Conservation (phyloP, 30 jellyfish, hydroid and myxozoan species). For the Aurelia coerulea region DNA sequence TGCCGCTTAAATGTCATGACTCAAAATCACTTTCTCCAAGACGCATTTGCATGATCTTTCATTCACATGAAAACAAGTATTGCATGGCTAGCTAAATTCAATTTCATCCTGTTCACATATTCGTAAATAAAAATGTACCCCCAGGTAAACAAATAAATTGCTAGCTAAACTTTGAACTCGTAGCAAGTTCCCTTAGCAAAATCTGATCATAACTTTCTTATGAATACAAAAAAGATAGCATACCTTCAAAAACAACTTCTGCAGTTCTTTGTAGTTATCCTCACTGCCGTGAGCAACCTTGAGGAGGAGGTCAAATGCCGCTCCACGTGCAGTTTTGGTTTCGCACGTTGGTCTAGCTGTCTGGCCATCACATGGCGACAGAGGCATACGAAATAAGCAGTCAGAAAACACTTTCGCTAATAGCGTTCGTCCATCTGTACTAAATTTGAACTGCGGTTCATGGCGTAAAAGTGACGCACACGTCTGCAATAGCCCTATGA, state of each 20-base stretch:
- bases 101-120: too few relatives aligned
- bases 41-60: too few relatives aligned
- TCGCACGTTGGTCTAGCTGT: slow-evolving; percentile 74
- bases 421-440: slow-evolving; percentile 64
- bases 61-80: too few relatives aligned
- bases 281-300: slow-evolving; percentile 88
- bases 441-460: slow-evolving; percentile 75
- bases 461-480: slow-evolving; percentile 93
- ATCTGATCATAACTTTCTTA: too few relatives aligned
- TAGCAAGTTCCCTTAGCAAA: too few relatives aligned
- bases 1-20: too few relatives aligned
- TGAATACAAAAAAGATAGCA: too few relatives aligned
- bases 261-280: slow-evolving; percentile 72
- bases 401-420: slow-evolving; percentile 74
- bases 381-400: slow-evolving; percentile 79
- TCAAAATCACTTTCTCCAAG: too few relatives aligned
- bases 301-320: slow-evolving; percentile 90
- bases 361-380: slow-evolving; percentile 46
- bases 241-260: slow-evolving; percentile 66
- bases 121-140: too few relatives aligned
- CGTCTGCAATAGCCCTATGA: slow-evolving; percentile 91
- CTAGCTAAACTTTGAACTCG: too few relatives aligned
- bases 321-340: slow-evolving; percentile 90
- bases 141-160: too few relatives aligned
- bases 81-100: too few relatives aligned